Conservation (phyloP, 1,140 invertebrate species). For the Panulirus ornatus region DNA sequence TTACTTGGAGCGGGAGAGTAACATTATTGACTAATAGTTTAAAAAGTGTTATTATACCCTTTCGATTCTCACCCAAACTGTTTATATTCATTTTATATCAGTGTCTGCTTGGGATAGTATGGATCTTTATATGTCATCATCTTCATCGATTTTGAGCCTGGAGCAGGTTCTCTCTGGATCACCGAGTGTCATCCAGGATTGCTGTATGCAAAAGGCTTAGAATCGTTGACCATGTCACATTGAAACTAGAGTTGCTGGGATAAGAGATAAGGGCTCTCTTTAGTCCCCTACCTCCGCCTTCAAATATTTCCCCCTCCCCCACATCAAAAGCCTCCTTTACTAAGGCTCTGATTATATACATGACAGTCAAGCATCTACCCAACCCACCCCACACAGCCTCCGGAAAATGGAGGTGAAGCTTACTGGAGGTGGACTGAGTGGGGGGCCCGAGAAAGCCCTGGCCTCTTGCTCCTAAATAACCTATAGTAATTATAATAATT, state of each 20-base stretch:
- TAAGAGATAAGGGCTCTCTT: constrained; percentile 26
- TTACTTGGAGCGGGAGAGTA: constrained; percentile 55
- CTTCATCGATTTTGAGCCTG: constrained; percentile 30
- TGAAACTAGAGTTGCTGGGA: constrained; percentile 40
- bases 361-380: no score
- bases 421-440: not conserved
- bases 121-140: constrained; percentile 49
- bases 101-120: constrained; percentile 67
- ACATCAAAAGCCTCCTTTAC: not conserved
- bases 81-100: constrained; percentile 70
- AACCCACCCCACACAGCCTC: not conserved
- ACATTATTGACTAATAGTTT: constrained; percentile 52
- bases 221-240: not conserved
- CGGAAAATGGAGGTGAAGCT: not conserved
- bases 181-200: not conserved
- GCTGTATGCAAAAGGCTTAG: not conserved
- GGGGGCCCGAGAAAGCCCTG: not conserved
- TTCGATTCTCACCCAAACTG: constrained; percentile 69
- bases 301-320: not conserved
- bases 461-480: constrained; percentile 38
- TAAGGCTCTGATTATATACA: not conserved
- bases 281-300: not conserved
- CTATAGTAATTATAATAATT: constrained; percentile 52
- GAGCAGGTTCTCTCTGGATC: not conserved
- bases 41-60: constrained; percentile 66